Evolutionary conservation across 2,888 invertebrate genomes (phyloP), one percentile per base, ranked within the genome.

Genomic region (Cryptocephalus primarius): DNA sequence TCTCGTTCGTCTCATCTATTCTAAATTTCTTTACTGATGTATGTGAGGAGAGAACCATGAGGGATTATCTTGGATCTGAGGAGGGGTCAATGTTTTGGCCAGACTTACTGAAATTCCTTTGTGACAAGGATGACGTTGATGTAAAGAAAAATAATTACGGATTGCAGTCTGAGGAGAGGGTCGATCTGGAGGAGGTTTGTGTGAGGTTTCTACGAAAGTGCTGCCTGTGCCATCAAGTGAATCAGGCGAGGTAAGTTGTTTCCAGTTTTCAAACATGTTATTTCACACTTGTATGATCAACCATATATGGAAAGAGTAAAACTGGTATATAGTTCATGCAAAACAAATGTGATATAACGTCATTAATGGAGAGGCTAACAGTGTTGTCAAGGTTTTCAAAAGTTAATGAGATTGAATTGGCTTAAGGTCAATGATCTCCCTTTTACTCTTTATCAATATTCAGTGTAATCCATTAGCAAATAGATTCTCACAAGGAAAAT

Each of bases 61-160:
- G 89, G 55, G 88, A 89, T 68, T 93, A 92, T 92, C 76, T 93
- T 41, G 92, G 92, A 10, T 80, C 80, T 1, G 70, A 75, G 42
- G 82, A 86, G 55, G 91, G 90, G 8, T 80, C 83, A 2, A 75
- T 78, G n/a, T 93, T 92, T 72, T 93, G 92, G 92, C 76, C 82
- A 41, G 86, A 88, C 4, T 72, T 93, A 50, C 74, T 93, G 9
- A 78, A 81, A 48, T 74, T 88, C 64, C 75, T 88, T 32, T 87
- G 87, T 64, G 78, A 63, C 45, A 62, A 63, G 44, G 63, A 65
- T 1, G 53, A 54, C 1, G 59, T 55, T 36, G 61, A 58, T 44
- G 60, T 62, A 48, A 22, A 22, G 22, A 22, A 22, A 22, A 36
- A 36, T 12, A 36, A 11, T 11, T 36, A 36, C 6, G 64, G 55